Conservation (phyloP, 2,797 vertebrate genomes). For the Ataeniobius toweri region DNA sequence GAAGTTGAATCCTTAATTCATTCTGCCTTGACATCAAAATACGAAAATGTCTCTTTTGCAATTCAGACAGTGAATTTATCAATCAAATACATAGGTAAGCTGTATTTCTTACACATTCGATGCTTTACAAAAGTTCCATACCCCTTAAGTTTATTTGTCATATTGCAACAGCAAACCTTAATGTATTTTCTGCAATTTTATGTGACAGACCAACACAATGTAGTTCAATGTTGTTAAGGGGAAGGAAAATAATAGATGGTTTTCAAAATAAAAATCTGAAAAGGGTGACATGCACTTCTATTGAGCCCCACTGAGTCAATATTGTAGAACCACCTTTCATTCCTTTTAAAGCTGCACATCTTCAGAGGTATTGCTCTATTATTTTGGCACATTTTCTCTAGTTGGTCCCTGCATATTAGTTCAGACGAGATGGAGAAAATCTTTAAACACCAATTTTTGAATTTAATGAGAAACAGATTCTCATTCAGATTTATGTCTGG, state of each 20-base stretch:
- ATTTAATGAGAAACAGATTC: background rate
- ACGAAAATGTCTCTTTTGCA: slow-evolving; percentile 39
- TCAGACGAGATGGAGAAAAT: background rate
- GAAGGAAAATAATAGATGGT: background rate
- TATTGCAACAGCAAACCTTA: background rate
- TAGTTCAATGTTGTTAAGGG: background rate
- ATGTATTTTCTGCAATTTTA: background rate
- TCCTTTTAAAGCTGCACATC: background rate
- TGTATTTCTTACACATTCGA: background rate
- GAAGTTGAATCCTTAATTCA: slow-evolving; percentile 33
- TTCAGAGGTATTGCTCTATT: background rate
- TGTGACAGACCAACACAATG: background rate
- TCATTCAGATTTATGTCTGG: background rate
- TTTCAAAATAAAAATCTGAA: background rate
- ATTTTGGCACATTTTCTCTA: background rate
- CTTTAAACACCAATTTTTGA: background rate
- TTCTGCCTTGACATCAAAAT: slow-evolving; percentile 48
- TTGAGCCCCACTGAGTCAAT: background rate
- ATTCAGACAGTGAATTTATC: slow-evolving; percentile 39
- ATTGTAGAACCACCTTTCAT: background rate
- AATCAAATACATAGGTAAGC: slow-evolving; percentile 67
- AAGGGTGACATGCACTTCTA: background rate
- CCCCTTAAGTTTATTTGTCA: background rate
- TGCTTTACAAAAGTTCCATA: background rate
- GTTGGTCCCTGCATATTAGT: background rate